These are phyloP conservation scores for Ooceraea biroi DNA, from an alignment of 1,140 invertebrate genomes.

Conservation along the genomic window DNA sequence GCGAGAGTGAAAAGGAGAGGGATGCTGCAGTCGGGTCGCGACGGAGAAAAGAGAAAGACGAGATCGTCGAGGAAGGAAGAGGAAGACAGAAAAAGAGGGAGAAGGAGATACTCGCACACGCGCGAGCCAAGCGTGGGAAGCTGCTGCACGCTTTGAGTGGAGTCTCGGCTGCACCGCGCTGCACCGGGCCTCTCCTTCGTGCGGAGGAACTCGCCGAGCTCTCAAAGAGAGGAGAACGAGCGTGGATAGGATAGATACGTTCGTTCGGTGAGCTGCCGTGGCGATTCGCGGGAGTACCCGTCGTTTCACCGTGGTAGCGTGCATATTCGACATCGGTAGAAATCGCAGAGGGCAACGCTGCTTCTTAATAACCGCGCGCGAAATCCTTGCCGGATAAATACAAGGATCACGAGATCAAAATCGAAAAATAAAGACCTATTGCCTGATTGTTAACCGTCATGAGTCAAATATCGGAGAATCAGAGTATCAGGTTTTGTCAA, in stretches of 20 bases:
- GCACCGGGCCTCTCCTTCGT: conserved; percentile 70
- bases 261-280: conserved; percentile 15
- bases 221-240: conserved; percentile 49
- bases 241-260: conserved; percentile 15
- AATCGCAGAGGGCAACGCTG: conserved; percentile 14
- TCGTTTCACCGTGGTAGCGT: conserved; percentile 47
- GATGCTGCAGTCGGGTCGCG: conserved; percentile 54
- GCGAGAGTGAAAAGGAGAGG: conserved; percentile 66
- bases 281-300: conserved; percentile 52
- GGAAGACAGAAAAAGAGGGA: conserved; percentile 42
- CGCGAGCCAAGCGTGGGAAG: conserved; percentile 84
- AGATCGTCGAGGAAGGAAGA: conserved; percentile 25
- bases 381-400: neutral
- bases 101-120: conserved; percentile 65
- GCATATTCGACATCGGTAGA: conserved; percentile 36
- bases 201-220: conserved; percentile 56
- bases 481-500: too few relatives aligned
- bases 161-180: conserved; percentile 73
- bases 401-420: conserved; percentile 4
- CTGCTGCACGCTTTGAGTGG: conserved; percentile 76
- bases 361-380: conserved; percentile 40
- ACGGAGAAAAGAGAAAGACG: conserved; percentile 32
- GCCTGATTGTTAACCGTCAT: neutral
- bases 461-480: too few relatives aligned
- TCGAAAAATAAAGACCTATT: neutral